Percentiles rank a stretch among this genome's conserved stretches.
phyloP scores from a whole-genome alignment of 1,140 invertebrate genomes.

The Camponotus floridanus region DNA sequence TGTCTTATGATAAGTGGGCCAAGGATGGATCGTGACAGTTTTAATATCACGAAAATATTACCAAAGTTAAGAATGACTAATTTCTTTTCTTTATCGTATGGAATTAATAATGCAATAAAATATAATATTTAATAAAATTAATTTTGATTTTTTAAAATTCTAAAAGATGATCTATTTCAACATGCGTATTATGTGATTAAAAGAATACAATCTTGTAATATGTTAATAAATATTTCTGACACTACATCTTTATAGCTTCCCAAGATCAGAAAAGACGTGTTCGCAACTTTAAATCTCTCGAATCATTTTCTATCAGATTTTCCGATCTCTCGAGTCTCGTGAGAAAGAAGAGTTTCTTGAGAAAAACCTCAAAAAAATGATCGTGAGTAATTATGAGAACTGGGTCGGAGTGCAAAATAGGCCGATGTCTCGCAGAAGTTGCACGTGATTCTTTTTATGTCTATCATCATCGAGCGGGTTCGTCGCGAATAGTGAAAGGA shows the following conservation, averaged over 20 bases:
- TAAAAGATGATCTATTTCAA: neutral
- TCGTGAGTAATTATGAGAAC: constrained; percentile 53
- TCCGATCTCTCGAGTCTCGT: constrained; percentile 3
- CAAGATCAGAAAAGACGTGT: neutral
- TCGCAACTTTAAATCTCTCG: neutral
- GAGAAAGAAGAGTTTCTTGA: constrained; percentile 35
- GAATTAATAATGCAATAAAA: neutral
- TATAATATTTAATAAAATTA: neutral
- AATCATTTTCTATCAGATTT: constrained; percentile 2
- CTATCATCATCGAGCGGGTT: constrained; percentile 36
- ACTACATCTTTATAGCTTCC: neutral
- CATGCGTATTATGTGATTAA: neutral
- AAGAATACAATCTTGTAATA: neutral
- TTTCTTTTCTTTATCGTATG: neutral
- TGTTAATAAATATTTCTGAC: neutral
- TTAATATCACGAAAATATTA: constrained; percentile 6
- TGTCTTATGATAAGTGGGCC: constrained; percentile 4
- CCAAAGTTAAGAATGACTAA: neutral
- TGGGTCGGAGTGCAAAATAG: constrained; percentile 19
- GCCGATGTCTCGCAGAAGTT: constrained; percentile 29
- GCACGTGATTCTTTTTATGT: constrained; percentile 31
- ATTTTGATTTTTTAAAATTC: neutral
- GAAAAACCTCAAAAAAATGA: constrained; percentile 18
- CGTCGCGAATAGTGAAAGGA: constrained; percentile 79
- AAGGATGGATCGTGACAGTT: neutral